Percentiles rank a stretch among this genome's conserved stretches.
Conservation (phyloP, 2,797 vertebrate genomes). For the Tangara arthus region DNA sequence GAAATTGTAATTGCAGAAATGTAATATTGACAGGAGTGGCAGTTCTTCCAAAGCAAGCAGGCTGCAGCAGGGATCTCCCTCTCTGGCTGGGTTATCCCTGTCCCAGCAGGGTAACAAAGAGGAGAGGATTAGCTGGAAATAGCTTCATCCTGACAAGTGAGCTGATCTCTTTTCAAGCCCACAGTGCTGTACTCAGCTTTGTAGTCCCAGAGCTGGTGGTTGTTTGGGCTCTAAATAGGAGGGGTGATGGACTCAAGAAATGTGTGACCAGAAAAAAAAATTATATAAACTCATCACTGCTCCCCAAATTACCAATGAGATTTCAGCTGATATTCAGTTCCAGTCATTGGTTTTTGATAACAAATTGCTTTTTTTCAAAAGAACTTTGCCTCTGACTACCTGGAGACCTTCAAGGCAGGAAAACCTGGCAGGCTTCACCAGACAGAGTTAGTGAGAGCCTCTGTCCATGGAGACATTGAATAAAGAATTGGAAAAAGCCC, state of each 20-base stretch:
- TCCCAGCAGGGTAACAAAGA: background rate
- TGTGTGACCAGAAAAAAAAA: background rate
- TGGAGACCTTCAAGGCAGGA: background rate
- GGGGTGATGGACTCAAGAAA: background rate
- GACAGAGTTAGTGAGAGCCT: background rate
- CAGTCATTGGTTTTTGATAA: background rate
- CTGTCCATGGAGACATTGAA: background rate
- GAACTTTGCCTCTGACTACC: background rate
- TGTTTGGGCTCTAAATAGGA: background rate
- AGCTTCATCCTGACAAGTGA: background rate
- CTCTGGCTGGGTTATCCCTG: background rate
- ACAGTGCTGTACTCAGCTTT: background rate
- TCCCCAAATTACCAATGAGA: background rate
- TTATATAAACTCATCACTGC: background rate
- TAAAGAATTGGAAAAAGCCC: background rate
- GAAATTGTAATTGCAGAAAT: background rate
- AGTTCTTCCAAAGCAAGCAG: background rate
- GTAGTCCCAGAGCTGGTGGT: background rate
- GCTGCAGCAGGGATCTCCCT: background rate
- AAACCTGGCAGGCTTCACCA: background rate
- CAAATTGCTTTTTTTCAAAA: background rate
- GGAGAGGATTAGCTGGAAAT: conserved; percentile 11
- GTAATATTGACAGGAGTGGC: background rate
- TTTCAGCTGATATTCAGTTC: background rate
- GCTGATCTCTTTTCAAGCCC: background rate